Base-by-base conservation (phyloP, 2,113 vertebrate genomes). In the Sterna hirundo region DNA sequence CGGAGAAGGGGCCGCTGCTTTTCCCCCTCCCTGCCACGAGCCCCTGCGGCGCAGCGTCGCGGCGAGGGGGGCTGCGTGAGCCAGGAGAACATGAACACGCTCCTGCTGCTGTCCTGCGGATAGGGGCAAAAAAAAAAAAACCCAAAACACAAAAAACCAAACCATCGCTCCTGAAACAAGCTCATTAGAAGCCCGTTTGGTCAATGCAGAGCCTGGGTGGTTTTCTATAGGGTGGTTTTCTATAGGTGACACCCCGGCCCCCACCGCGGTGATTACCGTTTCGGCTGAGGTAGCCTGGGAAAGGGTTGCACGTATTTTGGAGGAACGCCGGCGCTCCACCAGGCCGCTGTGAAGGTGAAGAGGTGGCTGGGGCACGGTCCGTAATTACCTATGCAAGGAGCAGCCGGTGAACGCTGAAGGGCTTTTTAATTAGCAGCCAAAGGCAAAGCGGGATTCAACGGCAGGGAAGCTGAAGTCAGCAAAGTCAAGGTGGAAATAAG, bases 401-500 rank as follows among this genome's bases (percentile, higher is more conserved):
- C 95, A 88, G 93, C 57, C 36, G 19, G 86, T n/a, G 44, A 55
- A 44, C 2, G 66, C 95, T 95, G 93, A 96, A 95, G 95, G 95
- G 94, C 93, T 96, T 95, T 95, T 94, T 96, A 93, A 95, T 97
- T 94, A 95, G 83, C 86, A 90, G 95, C 93, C 91, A 95, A 95
- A 95, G 96, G 95, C 94, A 65, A 95, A 92, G 96, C 13, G 34
- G 66, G 82, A 83, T 57, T 70, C 58, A 19, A 1, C 75, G 76
- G 92, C 78, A 2, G 94, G 90, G 96, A 94, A 95, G 96, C 95
- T 97, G 96, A 94, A 95, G 96, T 94, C 95, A 96, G 95, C 96
- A 95, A 86, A 95, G 93, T 80, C 94, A 49, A 86, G 94, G 94
- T 93, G 83, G 94, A 96, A 95, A 77, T 72, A 21, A 65, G 94